Evolutionary conservation across 2,113 vertebrate species (phyloP).

Genomic region (Lophotis ruficrista): DNA sequence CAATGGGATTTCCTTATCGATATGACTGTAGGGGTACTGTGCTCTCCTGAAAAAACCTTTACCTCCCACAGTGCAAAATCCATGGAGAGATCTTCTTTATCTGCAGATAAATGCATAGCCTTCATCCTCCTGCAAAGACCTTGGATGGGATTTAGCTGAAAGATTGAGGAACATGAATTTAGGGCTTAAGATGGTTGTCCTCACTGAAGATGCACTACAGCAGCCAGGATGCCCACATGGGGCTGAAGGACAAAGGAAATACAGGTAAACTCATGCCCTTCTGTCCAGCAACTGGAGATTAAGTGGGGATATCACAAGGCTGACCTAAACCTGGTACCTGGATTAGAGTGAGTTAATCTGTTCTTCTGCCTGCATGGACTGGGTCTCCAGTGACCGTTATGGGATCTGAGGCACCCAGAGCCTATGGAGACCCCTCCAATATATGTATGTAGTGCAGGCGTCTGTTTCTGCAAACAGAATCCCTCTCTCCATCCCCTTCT

Average conservation of each 20-base stretch:
- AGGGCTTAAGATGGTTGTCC: neutral
- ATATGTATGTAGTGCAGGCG: neutral
- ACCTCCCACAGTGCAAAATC: neutral
- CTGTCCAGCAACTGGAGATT: neutral
- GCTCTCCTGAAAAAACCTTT: neutral
- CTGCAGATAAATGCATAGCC: neutral
- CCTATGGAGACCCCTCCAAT: neutral
- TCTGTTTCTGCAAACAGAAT: neutral
- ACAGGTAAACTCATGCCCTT: neutral
- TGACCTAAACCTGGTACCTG: neutral
- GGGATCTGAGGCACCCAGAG: rapidly evolving
- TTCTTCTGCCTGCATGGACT: neutral
- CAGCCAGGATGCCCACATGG: neutral
- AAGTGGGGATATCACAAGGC: neutral
- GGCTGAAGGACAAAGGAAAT: neutral
- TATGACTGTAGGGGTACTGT: neutral
- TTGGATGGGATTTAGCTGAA: neutral
- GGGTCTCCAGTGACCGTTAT: neutral
- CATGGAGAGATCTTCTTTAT: neutral
- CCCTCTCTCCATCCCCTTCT: neutral
- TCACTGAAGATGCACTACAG: neutral
- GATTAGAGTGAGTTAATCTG: neutral
- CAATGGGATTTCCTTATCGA: neutral
- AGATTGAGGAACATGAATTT: neutral
- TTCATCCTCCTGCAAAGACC: neutral